phyloP scores from a whole-genome alignment of 2,888 invertebrate genomes.

The Mesorhabditis belari region DNA sequence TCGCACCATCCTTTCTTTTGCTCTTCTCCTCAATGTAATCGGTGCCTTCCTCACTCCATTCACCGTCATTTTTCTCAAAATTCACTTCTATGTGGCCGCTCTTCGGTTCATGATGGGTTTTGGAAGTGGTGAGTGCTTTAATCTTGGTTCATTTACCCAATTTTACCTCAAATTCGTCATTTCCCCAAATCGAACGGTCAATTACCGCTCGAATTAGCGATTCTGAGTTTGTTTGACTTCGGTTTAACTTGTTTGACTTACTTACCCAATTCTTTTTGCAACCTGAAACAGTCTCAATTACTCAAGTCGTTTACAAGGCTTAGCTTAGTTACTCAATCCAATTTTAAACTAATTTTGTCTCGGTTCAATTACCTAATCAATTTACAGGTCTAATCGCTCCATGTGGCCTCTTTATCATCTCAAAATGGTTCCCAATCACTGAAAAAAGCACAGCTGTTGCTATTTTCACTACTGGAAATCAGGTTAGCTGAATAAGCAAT shows the following conservation, averaged over 20 bases:
- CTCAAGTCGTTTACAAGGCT: too few relatives aligned
- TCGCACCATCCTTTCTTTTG: conserved; percentile 30
- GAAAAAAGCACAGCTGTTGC: conserved; percentile 49
- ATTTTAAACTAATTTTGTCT: too few relatives aligned
- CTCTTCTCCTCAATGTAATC: conserved; percentile 27
- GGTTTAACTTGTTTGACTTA: too few relatives aligned
- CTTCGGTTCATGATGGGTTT: conserved; percentile 41
- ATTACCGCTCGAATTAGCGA: too few relatives aligned
- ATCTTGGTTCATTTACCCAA: not conserved
- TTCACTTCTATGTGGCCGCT: conserved; percentile 16
- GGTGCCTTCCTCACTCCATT: conserved; percentile 32
- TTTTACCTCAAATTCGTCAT: not conserved
- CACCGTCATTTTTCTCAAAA: conserved; percentile 19
- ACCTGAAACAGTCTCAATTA: too few relatives aligned
- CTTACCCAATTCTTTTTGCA: too few relatives aligned
- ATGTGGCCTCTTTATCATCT: conserved; percentile 37
- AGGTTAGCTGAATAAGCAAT: not conserved
- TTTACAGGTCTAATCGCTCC: conserved; percentile 38
- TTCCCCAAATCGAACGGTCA: not conserved
- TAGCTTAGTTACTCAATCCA: too few relatives aligned
- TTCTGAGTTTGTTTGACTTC: too few relatives aligned
- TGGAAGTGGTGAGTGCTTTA: conserved; percentile 30
- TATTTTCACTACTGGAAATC: conserved; percentile 47
- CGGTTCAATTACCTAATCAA: too few relatives aligned
- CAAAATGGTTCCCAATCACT: conserved; percentile 46